A percentile compares a stretch with the other conserved stretches of the same genome.
Conservation (phyloP, 92 coral and sea anemone genomes). For the Diadumene lineata region DNA sequence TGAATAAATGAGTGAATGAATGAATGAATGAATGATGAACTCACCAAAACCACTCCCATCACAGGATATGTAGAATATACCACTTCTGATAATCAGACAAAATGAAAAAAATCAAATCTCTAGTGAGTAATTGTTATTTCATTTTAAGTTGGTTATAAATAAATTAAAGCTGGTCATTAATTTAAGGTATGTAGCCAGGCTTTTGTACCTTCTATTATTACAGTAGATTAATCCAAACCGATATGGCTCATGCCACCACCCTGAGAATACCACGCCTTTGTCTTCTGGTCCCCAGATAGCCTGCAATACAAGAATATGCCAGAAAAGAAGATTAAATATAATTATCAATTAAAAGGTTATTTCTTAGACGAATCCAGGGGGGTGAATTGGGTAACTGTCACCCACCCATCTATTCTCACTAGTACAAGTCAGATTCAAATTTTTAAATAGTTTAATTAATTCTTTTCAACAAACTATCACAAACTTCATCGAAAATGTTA, state of each 20-base stretch:
- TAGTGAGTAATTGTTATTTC: too few species aligned
- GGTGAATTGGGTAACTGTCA: too few species aligned
- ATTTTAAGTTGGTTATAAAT: too few species aligned
- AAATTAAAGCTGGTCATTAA: background rate
- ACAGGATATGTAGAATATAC: slow-evolving; percentile 53
- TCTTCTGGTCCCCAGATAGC: slow-evolving; percentile 87
- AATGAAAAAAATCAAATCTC: too few species aligned
- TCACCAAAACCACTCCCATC: slow-evolving; percentile 69
- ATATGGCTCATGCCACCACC: slow-evolving; percentile 84
- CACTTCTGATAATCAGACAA: slow-evolving; percentile 67
- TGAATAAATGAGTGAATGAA: slow-evolving; percentile 5
- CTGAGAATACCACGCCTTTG: slow-evolving; percentile 72
- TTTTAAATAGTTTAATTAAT: too few species aligned
- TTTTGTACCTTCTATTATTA: slow-evolving; percentile 83
- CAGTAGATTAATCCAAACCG: slow-evolving; percentile 82
- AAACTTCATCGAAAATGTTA: too few species aligned
- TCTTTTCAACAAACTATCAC: too few species aligned
- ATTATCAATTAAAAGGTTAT: too few species aligned
- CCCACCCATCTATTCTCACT: too few species aligned
- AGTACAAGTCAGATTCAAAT: too few species aligned
- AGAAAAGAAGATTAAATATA: background rate
- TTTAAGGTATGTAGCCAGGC: background rate
- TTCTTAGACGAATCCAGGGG: too few species aligned
- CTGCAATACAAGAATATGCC: slow-evolving; percentile 23
- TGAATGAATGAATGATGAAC: background rate